Evolutionary conservation across 2,888 invertebrate species (phyloP).

Genomic region (Agrochola litura): DNA sequence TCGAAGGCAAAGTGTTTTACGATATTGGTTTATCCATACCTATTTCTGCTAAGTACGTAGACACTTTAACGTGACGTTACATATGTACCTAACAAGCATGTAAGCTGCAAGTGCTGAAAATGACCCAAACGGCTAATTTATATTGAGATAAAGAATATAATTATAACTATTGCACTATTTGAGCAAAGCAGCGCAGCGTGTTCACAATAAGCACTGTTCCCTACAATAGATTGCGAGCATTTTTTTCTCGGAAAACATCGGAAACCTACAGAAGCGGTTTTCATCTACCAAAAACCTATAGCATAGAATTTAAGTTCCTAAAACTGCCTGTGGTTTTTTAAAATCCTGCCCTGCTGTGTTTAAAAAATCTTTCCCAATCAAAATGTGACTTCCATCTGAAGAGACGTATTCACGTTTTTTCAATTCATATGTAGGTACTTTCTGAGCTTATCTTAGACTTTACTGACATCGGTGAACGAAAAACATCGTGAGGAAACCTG

Average conservation of each 20-base stretch:
- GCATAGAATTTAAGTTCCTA: background rate
- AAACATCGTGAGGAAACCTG: background rate
- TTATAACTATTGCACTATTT: background rate
- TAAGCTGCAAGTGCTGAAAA: conserved; percentile 5
- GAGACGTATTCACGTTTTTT: background rate
- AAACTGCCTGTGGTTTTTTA: background rate
- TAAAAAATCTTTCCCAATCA: background rate
- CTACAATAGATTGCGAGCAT: background rate
- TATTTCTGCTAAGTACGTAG: conserved; percentile 11
- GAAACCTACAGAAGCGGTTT: background rate
- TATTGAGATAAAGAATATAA: conserved; percentile 7
- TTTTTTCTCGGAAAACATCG: conserved; percentile 7
- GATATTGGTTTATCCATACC: conserved; percentile 25
- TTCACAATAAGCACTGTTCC: conserved; percentile 11
- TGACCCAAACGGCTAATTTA: conserved; percentile 11
- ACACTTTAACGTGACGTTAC: conserved; percentile 21
- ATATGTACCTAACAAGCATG: conserved; percentile 3
- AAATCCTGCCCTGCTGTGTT: too few relatives aligned
- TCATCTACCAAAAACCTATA: background rate
- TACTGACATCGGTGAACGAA: background rate
- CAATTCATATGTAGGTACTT: background rate
- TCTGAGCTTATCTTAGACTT: background rate
- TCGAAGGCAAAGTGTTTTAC: conserved; percentile 43
- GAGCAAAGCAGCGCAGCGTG: background rate
- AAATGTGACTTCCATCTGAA: background rate